These are phyloP conservation scores for Protonemura montana DNA, from an alignment of 2,888 invertebrate genomes.

Conservation along the genomic window DNA sequence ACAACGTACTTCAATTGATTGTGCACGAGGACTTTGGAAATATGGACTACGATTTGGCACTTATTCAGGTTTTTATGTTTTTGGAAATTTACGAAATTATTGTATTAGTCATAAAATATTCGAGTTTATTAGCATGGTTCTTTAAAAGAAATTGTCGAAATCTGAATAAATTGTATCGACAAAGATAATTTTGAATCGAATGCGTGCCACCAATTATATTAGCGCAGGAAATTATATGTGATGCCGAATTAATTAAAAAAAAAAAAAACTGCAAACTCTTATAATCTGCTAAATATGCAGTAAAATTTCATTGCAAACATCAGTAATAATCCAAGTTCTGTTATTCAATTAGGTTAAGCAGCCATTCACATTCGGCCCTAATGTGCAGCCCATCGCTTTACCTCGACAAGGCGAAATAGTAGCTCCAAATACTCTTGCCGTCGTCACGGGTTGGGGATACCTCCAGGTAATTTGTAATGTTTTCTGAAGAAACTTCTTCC, in stretches of 20 bases:
- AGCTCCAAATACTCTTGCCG: background rate
- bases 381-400: constrained; percentile 55
- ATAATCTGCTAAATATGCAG: too few relatives aligned
- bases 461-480: background rate
- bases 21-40: background rate
- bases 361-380: constrained; percentile 52
- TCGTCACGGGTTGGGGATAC: constrained; percentile 15
- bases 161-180: too few relatives aligned
- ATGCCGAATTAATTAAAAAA: too few relatives aligned
- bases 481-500: background rate
- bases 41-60: constrained; percentile 10
- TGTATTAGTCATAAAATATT: too few relatives aligned
- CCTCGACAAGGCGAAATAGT: constrained; percentile 56
- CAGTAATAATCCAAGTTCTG: too few relatives aligned
- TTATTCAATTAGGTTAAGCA: background rate
- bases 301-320: background rate
- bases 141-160: too few relatives aligned
- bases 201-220: too few relatives aligned
- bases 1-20: background rate
- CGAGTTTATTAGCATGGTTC: too few relatives aligned
- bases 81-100: background rate
- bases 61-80: background rate
- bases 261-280: too few relatives aligned
- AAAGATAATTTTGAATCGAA: too few relatives aligned
- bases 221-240: too few relatives aligned